These are phyloP conservation scores for Venustoraphidia nigricollis DNA, from an alignment of 2,888 invertebrate species.

Conservation along the genomic window DNA sequence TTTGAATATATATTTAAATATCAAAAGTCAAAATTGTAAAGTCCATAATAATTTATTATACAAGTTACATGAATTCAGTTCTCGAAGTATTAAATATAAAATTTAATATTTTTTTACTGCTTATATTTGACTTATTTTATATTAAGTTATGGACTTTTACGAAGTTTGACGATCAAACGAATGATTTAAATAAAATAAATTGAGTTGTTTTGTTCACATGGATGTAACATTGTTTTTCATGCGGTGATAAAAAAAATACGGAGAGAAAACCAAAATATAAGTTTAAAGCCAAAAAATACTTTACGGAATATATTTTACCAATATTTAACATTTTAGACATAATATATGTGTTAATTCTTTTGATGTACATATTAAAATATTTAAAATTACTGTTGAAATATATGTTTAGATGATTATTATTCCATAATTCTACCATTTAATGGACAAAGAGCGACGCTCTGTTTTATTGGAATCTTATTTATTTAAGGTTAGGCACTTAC, in stretches of 20 bases:
- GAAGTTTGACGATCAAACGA: too few relatives aligned
- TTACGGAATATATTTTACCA: constrained; percentile 1
- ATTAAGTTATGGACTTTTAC: too few relatives aligned
- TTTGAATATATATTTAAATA: neutral
- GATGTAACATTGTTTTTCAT: neutral
- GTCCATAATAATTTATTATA: neutral
- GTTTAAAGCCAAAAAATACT: constrained; percentile 4
- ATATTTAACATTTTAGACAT: neutral
- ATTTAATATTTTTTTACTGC: neutral
- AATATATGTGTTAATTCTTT: constrained; percentile 1
- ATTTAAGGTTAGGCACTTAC: too few relatives aligned
- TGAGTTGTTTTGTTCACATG: too few relatives aligned
- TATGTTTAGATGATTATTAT: constrained; percentile 10
- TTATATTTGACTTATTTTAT: too few relatives aligned
- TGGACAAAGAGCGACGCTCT: too few relatives aligned
- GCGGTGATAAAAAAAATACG: neutral
- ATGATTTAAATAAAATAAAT: too few relatives aligned
- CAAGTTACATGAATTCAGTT: constrained; percentile 1
- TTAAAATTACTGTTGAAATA: neutral
- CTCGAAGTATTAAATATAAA: constrained; percentile 6
- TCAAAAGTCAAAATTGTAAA: neutral
- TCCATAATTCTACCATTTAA: constrained; percentile 9
- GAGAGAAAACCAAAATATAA: constrained; percentile 4
- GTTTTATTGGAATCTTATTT: too few relatives aligned
- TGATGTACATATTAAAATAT: neutral